Evolutionary conservation across 1,140 invertebrate species (phyloP).

Genomic region (Tigriopus japonicus): DNA sequence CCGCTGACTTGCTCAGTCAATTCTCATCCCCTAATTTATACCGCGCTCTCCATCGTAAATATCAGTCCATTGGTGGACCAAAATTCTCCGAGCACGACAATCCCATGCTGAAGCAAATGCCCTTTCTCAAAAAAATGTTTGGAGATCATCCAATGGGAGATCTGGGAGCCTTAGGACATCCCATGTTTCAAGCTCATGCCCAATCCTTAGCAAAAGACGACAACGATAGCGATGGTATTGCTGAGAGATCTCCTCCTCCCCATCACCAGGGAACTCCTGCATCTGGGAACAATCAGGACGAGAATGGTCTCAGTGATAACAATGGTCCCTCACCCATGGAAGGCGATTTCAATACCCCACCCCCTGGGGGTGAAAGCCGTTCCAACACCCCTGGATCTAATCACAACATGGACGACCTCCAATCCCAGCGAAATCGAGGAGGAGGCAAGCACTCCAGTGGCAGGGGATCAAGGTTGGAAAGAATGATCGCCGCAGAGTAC

Average conservation of each 20-base stretch:
- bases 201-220: neutral
- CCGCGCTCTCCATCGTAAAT: slow-evolving; percentile 11
- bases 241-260: neutral
- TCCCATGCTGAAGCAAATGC: slow-evolving; percentile 12
- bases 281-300: neutral
- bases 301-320: neutral
- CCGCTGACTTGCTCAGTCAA: neutral
- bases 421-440: neutral
- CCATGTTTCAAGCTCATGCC: neutral
- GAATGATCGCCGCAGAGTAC: slow-evolving; percentile 15
- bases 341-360: neutral
- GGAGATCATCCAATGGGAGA: neutral
- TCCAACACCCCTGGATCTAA: neutral
- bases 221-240: neutral
- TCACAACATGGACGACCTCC: neutral
- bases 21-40: slow-evolving; percentile 10
- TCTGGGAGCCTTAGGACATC: neutral
- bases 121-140: slow-evolving; percentile 13
- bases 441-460: neutral
- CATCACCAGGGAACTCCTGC: neutral
- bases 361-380: neutral
- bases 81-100: neutral
- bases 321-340: neutral
- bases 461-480: slow-evolving; percentile 9
- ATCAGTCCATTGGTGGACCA: neutral